Base-by-base conservation (phyloP, 2,888 invertebrate species). In the Nycteola revayana region DNA sequence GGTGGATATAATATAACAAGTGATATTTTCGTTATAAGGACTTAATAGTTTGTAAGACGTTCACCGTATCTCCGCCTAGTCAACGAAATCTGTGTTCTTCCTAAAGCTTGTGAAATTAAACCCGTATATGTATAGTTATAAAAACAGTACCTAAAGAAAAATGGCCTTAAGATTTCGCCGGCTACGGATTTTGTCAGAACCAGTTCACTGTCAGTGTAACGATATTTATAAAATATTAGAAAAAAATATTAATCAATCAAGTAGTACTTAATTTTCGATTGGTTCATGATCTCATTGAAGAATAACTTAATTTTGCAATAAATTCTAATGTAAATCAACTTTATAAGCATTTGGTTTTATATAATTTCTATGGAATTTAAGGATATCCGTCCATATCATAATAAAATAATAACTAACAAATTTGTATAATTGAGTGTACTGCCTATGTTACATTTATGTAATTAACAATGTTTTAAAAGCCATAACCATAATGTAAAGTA, bases 11-110 rank as follows among this genome's bases (percentile, higher is more conserved):
- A n/a, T n/a, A n/a, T n/a, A 75, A 74, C 69, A 79, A 82, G 86
- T 86, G 85, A 86, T 86, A 86, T 82, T 82, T 72, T 67, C 60
- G 41, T 44, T 50, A 56, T 35, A 56, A 57, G 60, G 50, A 69
- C 51, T 40, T 33, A 35, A 42, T 39, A 41, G 29, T 42, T n/a
- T n/a, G 35, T 61, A 60, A 62, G 60, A 56, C 60, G 62, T 62
- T 59, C 59, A 64, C 69, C 71, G 75, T 70, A 71, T 70, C 74
- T 78, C 83, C 83, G 85, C 84, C 86, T 86, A 86, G 85, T 85
- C 84, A 80, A 77, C 72, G 74, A 74, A 68, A 68, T 70, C 45
- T 68, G 69, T 75, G 74, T 75, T 62, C 59, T 55, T 40, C 39
- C 34, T 42, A 33, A 45, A 27, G 42, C 47, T 47, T 48, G 49